Base-by-base conservation (phyloP, 2,888 invertebrate species). In the Phaedon cochleariae region DNA sequence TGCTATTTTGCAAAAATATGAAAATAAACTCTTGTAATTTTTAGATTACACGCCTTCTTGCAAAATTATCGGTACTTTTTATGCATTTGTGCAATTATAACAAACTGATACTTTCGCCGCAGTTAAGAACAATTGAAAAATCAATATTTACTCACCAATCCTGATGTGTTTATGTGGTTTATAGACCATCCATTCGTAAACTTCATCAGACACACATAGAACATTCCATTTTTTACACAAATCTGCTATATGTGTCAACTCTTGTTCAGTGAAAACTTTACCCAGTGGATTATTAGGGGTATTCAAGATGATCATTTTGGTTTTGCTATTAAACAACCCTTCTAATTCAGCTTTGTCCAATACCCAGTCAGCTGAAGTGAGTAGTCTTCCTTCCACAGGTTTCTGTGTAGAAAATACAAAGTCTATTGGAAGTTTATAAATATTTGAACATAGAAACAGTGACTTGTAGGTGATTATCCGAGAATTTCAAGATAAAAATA, bases 261-360 rank as follows among this genome's bases (percentile, higher is more conserved):
- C 95, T 1, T 88, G 83, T 34, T 79, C 72, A 0, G 87, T 88
- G 78, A 91, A 93, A 20, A 97, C 94, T 85, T 99, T 99, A 49
- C 99, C 99, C 0, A 96, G 83, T 0, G 99, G 99, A 84, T 99
- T 99, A 83, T 99, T 95, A 0, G 99, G 99, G 0, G 97, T 98
- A 84, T 98, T 99, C n/a, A 98, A 75, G 60, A 99, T 92, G 1
- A 99, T 90, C 83, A 94, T 90, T 86, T 99, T 99, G 0, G 99
- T 99, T 81, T 93, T 94, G 1, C 85, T 79, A 74, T 89, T 96
- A 83, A 99, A 98, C 7, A 95, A 85, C 0, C 87, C 86, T 62
- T 88, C 89, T 29, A 99, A 83, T 80, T 97, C 96, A 5, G 87
- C 84, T 62, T 90, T 89, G 81, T 99, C 96, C 12, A 98, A 85